Conservation (phyloP, 2,113 vertebrate genomes). For the Circaetus cinerascens region DNA sequence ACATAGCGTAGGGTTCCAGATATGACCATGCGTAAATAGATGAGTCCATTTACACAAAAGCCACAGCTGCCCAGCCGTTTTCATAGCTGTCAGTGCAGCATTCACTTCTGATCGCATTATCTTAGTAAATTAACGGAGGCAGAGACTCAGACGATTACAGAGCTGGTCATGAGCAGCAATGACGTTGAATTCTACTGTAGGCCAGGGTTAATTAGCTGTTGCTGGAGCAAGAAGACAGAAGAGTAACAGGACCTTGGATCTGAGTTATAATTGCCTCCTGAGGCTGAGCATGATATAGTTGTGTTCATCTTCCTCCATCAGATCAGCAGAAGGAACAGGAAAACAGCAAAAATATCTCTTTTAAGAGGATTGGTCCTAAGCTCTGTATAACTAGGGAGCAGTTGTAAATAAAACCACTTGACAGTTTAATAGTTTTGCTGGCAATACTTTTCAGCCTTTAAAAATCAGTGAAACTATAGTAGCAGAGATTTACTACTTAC, state of each 20-base stretch:
- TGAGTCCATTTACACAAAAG: neutral
- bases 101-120: neutral
- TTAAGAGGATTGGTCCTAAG: neutral
- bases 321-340: neutral
- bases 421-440: neutral
- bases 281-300: neutral
- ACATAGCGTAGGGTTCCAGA: rapidly evolving
- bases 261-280: neutral
- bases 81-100: neutral
- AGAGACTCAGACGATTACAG: neutral
- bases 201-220: neutral
- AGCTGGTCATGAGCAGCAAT: neutral
- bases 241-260: neutral
- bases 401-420: neutral
- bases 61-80: neutral
- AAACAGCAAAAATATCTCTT: neutral
- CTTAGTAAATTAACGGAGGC: neutral
- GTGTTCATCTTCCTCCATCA: neutral
- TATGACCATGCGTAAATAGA: neutral
- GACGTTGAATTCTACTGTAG: neutral
- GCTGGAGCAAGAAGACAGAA: neutral
- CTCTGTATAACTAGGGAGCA: neutral
- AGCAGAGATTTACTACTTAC: neutral
- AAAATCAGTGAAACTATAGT: neutral
- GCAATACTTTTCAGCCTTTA: neutral